Percentiles rank a stretch among this genome's conserved stretches.
These are phyloP conservation scores for Ormia ochracea DNA, from an alignment of 2,888 invertebrate species.

Conservation along the genomic window DNA sequence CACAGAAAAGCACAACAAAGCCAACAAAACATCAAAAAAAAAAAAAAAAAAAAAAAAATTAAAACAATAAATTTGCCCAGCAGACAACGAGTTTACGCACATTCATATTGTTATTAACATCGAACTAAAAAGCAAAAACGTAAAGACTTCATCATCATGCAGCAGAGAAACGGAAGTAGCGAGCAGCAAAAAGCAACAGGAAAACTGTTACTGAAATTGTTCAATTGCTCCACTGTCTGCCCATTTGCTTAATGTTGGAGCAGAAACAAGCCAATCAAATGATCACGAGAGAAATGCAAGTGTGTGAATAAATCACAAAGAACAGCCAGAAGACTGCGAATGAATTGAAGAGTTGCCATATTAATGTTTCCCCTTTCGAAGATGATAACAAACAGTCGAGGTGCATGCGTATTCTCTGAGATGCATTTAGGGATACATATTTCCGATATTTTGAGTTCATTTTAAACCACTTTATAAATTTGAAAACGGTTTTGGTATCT, in stretches of 20 bases:
- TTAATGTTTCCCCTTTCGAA: too few relatives aligned
- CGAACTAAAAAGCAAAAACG: conserved; percentile 8
- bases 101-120: not conserved
- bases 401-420: too few relatives aligned
- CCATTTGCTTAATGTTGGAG: not conserved
- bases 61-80: conserved; percentile 18
- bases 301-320: not conserved
- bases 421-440: too few relatives aligned
- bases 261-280: not conserved
- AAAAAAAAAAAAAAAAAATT: too few relatives aligned
- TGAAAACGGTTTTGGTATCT: too few relatives aligned
- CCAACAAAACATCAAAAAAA: conserved; percentile 26
- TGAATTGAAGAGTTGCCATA: too few relatives aligned
- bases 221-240: not conserved
- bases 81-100: conserved; percentile 11
- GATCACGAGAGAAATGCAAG: conserved; percentile 36
- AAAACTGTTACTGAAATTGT: not conserved
- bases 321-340: too few relatives aligned
- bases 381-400: too few relatives aligned
- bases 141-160: conserved; percentile 16
- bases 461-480: too few relatives aligned
- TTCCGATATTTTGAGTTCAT: too few relatives aligned
- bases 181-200: not conserved
- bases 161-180: not conserved
- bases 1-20: conserved; percentile 26